Evolutionary conservation across 1,140 invertebrate genomes (phyloP), one percentile per base, ranked within the genome.

Genomic region (Phortica variegata): DNA sequence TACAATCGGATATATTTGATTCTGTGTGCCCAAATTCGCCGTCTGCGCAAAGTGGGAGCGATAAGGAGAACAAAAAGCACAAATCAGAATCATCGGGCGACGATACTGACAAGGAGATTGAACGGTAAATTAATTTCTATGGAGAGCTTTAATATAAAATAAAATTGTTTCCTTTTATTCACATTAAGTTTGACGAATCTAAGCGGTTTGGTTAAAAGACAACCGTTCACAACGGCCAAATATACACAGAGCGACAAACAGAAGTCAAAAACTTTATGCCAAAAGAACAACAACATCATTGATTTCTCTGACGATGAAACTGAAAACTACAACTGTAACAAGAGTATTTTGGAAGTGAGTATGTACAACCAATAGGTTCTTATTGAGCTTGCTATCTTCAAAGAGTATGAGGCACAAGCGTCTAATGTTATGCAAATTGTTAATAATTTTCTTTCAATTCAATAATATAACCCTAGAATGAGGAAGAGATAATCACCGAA

Each of bases 91-190:
- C 37, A 16, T 50, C 47, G 1, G 52, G 54, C 16, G 52, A 56
- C 36, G 50, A 61, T 18, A 66, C 60, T 10, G 65, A 71, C 41
- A 61, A 58, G 7, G 66, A 71, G 50, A 69, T 71, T 15, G 55
- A 71, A 19, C 61, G 66, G 66, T 68, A 49, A 33, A 7, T 37
- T 2, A 16, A 31, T 32, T 38, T 18, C 29, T 17, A 43, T 31
- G 13, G 5, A 13, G 10, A 15, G 17, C 7, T 19, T 23, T 19
- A 37, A 26, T 31, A 3, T 37, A 16, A 10, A 31, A 20, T 43
- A 29, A 47, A 23, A 37, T 16, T 12, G 9, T 42, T 48, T 31
- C 32, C n/a, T 23, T 19, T 26, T 26, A 26, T 6, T 26, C 5
- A 6, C 5, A 6, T 33, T 13, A 3, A 66, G 62, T 16, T 46